Base-by-base conservation (phyloP, 2,797 vertebrate genomes). In the Arctocebus calabarensis region DNA sequence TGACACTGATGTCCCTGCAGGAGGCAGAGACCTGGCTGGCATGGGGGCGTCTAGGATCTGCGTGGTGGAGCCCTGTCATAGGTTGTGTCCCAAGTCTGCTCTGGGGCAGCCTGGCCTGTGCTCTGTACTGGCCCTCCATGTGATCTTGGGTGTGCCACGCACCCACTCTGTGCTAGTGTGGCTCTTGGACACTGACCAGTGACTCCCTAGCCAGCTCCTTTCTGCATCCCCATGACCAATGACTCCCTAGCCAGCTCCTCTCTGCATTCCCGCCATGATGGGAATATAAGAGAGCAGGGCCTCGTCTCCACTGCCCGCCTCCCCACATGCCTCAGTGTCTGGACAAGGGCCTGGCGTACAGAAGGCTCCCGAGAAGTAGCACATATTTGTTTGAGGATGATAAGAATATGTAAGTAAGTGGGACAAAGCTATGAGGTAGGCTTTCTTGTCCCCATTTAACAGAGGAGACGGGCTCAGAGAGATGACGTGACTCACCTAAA, bases 251-350 rank as follows among this genome's bases (percentile, higher is more conserved):
- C 7, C 52, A 68, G 43, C 22, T 66, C 37, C 32, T 75, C 0
- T 0, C 40, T 75, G 61, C 7, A 64, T 62, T n/a, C 34, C 17
- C 10, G 1, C 62, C 10, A 2, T 7, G 0, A 14, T 6, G 43
- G 55, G 25, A 16, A 10, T 23, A 22, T 0, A 12, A 22, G 19
- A 81, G 40, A 68, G 29, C 34, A 34, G 71, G 22, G 14, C 14
- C 77, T 83, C 0, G 0, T 62, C 43, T 57, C 52, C 25, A 57
- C 32, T 25, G 74, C 13, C 40, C n/a, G 23, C 43, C 19, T 64
- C 11, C 34, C 5, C 34, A 1, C 4, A 1, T 17, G 75, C 43
- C 52, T 82, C 29, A 5, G 25, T 7, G 7, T 45, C 40, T 52
- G 91, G n/a, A 40, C 22, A 68, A 40, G 34, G 59, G 9, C 7